These are phyloP conservation scores for Micrastur ruficollis DNA, from an alignment of 2,797 vertebrate species.

Conservation along the genomic window DNA sequence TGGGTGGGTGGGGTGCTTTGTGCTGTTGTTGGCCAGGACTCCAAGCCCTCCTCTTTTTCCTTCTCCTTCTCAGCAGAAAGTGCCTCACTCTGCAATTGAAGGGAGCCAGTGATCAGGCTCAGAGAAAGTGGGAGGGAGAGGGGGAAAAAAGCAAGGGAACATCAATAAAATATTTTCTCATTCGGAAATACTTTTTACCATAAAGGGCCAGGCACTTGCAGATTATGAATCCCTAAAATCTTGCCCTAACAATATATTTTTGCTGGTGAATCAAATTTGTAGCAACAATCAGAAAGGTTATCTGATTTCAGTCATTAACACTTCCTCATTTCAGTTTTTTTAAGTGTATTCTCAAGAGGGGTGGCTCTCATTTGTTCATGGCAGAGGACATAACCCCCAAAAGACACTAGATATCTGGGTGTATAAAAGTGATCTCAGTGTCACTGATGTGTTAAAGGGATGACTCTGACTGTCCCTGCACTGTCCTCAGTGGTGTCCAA, in stretches of 20 bases:
- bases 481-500: not conserved
- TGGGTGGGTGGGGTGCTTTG: constrained; percentile 62
- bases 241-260: not conserved
- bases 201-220: not conserved
- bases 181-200: not conserved
- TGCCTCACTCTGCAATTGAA: constrained; percentile 63
- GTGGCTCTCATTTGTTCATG: not conserved
- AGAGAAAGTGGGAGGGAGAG: not conserved
- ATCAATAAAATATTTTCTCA: not conserved
- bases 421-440: not conserved
- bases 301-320: not conserved
- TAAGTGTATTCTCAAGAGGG: fast-evolving
- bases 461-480: not conserved
- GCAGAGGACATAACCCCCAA: not conserved
- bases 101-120: constrained; percentile 1
- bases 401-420: not conserved
- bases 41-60: constrained; percentile 59
- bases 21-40: constrained; percentile 45
- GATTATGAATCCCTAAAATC: not conserved
- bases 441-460: not conserved
- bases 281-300: not conserved
- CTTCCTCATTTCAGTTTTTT: not conserved
- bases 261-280: not conserved
- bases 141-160: not conserved
- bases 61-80: constrained; percentile 53